Conservation (phyloP, 1,140 invertebrate species). For the Andricus grossulariae region DNA sequence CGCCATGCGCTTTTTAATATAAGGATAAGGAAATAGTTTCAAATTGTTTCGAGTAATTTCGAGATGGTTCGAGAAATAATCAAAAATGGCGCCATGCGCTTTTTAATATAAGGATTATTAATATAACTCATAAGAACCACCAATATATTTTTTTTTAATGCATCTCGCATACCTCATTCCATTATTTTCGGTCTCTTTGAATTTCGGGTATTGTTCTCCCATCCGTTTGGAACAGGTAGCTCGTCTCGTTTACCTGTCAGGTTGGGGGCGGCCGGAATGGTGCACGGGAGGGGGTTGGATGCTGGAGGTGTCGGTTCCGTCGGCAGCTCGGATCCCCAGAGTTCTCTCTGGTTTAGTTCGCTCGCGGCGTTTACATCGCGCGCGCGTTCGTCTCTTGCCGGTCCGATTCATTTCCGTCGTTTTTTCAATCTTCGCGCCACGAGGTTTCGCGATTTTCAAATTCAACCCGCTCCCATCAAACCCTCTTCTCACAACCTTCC, state of each 20-base stretch:
- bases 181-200: slow-evolving; percentile 1
- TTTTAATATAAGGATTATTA: too few relatives aligned
- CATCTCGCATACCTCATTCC: not conserved
- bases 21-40: too few relatives aligned
- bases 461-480: not conserved
- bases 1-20: too few relatives aligned
- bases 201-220: slow-evolving; percentile 9
- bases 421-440: slow-evolving; percentile 30
- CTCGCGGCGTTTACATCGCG: slow-evolving; percentile 67
- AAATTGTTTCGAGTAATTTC: too few relatives aligned
- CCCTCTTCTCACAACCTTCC: too few relatives aligned
- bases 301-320: not conserved
- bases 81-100: too few relatives aligned
- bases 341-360: slow-evolving; percentile 60
- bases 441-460: not conserved
- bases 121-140: too few relatives aligned
- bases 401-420: not conserved
- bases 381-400: slow-evolving; percentile 50
- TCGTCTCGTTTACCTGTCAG: slow-evolving; percentile 16
- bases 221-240: not conserved
- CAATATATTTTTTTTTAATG: too few relatives aligned
- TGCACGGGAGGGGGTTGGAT: not conserved
- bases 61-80: too few relatives aligned
- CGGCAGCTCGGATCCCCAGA: not conserved
- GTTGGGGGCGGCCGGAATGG: not conserved